phyloP scores from a whole-genome alignment of 37 sponge, comb jelly and placozoan genomes.

The Aphrocallistes beatrix region DNA sequence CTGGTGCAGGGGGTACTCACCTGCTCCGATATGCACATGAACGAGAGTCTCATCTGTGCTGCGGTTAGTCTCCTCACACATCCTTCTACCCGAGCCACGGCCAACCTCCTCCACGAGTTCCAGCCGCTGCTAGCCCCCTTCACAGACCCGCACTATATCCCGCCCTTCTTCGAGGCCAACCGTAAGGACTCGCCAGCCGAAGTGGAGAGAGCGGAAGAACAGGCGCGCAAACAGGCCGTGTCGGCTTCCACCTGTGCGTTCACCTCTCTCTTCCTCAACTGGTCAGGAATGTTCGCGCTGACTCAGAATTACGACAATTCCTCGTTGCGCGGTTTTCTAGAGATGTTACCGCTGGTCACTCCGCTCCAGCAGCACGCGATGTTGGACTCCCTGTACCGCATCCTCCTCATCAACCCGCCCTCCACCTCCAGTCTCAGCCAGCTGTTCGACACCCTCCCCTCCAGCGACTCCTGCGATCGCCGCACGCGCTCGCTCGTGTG shows the following conservation, averaged over 20 bases:
- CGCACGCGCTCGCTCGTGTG: background rate
- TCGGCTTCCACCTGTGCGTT: background rate
- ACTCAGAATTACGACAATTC: background rate
- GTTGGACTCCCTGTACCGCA: background rate
- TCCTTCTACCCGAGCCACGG: background rate
- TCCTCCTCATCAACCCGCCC: background rate
- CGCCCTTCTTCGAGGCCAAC: background rate
- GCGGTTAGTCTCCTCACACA: background rate
- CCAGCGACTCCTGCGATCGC: background rate
- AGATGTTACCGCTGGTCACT: background rate
- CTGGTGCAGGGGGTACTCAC: constrained; percentile 7
- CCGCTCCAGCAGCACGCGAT: background rate
- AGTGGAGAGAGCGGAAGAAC: background rate
- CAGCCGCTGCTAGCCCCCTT: background rate
- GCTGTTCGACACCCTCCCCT: background rate
- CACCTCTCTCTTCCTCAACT: constrained; percentile 13
- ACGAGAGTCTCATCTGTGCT: background rate
- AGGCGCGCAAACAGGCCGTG: background rate
- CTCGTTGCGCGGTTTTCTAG: background rate
- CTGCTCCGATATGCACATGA: constrained; percentile 3
- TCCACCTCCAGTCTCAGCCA: background rate
- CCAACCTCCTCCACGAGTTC: background rate
- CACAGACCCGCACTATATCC: background rate
- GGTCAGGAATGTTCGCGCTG: background rate
- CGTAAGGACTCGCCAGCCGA: background rate